Evolutionary conservation across 2,113 vertebrate species (phyloP).

Genomic region (Coptodon rendalli): DNA sequence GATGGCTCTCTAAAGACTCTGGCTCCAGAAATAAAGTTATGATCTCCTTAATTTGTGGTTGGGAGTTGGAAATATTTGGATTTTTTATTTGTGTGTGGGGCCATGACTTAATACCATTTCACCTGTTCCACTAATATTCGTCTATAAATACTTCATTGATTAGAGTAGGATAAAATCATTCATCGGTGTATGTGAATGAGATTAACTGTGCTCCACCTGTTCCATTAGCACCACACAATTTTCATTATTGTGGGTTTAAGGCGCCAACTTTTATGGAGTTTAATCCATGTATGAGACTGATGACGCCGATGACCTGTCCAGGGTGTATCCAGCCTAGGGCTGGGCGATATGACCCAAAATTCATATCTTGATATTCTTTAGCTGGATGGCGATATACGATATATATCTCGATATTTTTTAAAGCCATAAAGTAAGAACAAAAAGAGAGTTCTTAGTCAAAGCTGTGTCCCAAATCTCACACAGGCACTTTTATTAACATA

Average conservation of each 20-base stretch:
- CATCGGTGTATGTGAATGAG: not conserved
- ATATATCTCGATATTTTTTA: not conserved
- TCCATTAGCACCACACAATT: not conserved
- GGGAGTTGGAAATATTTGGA: not conserved
- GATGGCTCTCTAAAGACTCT: not conserved
- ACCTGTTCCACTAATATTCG: not conserved
- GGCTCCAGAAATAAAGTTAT: not conserved
- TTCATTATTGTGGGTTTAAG: not conserved
- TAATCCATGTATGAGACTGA: not conserved
- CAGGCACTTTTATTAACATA: not conserved
- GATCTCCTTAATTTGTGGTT: not conserved
- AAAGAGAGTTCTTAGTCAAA: not conserved
- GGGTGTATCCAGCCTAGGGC: not conserved
- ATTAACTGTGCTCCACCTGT: not conserved
- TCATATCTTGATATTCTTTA: not conserved
- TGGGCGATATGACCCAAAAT: not conserved
- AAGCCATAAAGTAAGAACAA: not conserved
- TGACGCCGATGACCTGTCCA: not conserved
- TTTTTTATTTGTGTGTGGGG: not conserved
- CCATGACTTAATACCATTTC: not conserved
- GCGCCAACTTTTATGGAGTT: not conserved
- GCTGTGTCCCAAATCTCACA: not conserved
- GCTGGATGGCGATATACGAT: not conserved
- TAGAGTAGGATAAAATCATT: not conserved
- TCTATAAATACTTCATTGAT: not conserved